Evolutionary conservation across 2,888 invertebrate genomes (phyloP).

Genomic region (Drosophila diplacantha): DNA sequence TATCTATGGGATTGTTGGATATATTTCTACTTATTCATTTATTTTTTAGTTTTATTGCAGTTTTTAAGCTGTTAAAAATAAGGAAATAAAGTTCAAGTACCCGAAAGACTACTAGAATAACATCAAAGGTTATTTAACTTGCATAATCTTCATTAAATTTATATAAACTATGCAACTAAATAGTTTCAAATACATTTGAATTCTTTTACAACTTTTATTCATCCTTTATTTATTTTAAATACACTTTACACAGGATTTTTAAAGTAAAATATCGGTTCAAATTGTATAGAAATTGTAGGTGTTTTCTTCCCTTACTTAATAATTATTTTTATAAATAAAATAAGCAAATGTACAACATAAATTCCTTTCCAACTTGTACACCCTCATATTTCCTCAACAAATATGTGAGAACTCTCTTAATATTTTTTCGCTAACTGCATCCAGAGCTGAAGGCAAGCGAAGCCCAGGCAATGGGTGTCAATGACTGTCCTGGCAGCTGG

Average conservation of each 20-base stretch:
- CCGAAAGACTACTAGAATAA: neutral
- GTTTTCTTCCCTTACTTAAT: too few relatives aligned
- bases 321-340: too few relatives aligned
- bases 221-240: too few relatives aligned
- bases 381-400: neutral
- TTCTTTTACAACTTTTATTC: too few relatives aligned
- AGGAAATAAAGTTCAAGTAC: neutral
- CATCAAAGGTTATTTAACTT: neutral
- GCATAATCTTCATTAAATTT: too few relatives aligned
- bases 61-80: neutral
- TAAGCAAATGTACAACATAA: too few relatives aligned
- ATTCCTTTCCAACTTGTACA: too few relatives aligned
- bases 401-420: neutral
- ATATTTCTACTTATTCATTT: neutral
- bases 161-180: too few relatives aligned
- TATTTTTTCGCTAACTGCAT: neutral
- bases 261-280: too few relatives aligned
- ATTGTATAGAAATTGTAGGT: too few relatives aligned
- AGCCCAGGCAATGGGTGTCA: constrained; percentile 53
- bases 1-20: neutral
- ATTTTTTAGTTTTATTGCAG: neutral
- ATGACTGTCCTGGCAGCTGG: constrained; percentile 54
- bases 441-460: neutral
- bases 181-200: too few relatives aligned
- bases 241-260: too few relatives aligned